phyloP scores from a whole-genome alignment of 2,888 invertebrate species.

The Melitaea athalia region DNA sequence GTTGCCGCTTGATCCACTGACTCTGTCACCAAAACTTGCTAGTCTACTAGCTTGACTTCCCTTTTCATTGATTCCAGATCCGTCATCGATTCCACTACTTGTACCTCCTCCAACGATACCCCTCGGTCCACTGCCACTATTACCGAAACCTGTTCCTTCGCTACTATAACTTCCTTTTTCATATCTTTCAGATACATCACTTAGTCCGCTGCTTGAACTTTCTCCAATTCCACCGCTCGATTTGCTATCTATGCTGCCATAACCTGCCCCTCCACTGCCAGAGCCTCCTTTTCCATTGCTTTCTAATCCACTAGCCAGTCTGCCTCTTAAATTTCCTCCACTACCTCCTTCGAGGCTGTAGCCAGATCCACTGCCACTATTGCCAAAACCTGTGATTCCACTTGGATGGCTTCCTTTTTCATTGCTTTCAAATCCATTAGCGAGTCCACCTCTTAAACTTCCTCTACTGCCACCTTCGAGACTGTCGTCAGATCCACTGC shows the following conservation, averaged over 20 bases:
- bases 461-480: conserved; percentile 23
- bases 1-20: too few species aligned
- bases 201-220: conserved; percentile 28
- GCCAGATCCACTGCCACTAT: conserved; percentile 21
- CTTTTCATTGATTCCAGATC: too few species aligned
- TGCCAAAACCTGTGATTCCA: background rate
- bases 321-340: conserved; percentile 24
- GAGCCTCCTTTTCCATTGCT: too few species aligned
- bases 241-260: conserved; percentile 29
- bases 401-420: conserved; percentile 27
- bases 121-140: too few species aligned
- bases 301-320: too few species aligned
- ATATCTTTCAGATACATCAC: conserved; percentile 37
- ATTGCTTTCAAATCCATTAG: conserved; percentile 40
- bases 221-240: background rate
- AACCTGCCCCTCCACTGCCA: conserved; percentile 35
- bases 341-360: conserved; percentile 19
- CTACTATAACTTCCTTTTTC: conserved; percentile 26
- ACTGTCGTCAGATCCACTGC: too few species aligned
- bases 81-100: conserved; percentile 26
- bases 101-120: conserved; percentile 20
- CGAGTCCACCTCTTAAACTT: background rate
- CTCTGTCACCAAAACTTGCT: too few species aligned
- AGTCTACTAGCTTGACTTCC: too few species aligned
- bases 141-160: too few species aligned